These are phyloP conservation scores for Hycleus phaleratus DNA, from an alignment of 1,140 invertebrate species.

Conservation along the genomic window DNA sequence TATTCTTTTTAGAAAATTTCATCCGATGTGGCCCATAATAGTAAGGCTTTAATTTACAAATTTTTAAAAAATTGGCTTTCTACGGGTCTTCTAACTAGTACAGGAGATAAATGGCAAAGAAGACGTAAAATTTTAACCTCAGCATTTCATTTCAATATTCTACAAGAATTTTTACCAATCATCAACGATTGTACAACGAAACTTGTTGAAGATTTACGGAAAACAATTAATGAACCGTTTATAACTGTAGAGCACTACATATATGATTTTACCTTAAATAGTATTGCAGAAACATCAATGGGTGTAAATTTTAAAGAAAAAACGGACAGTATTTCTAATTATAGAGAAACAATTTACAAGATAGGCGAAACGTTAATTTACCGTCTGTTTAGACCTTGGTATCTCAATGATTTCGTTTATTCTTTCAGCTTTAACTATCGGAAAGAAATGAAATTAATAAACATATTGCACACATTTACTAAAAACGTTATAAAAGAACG, in stretches of 20 bases:
- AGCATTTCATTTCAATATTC: constrained; percentile 68
- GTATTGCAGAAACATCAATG: constrained; percentile 64
- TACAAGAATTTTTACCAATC: constrained; percentile 61
- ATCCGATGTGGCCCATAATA: not conserved
- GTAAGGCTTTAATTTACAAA: not conserved
- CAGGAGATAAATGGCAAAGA: constrained; percentile 55
- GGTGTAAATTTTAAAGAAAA: constrained; percentile 60
- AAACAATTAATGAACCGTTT: not conserved
- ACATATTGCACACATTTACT: constrained; percentile 54
- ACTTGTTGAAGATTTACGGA: constrained; percentile 41
- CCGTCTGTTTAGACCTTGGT: constrained; percentile 53
- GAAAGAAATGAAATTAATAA: constrained; percentile 44
- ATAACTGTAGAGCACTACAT: constrained; percentile 7
- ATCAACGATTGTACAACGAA: constrained; percentile 57
- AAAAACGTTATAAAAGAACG: constrained; percentile 40
- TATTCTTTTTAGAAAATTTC: constrained; percentile 4
- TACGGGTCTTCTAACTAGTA: not conserved
- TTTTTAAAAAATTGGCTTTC: constrained; percentile 24
- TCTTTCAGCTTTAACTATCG: constrained; percentile 41
- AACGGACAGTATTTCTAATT: constrained; percentile 47
- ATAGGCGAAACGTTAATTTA: constrained; percentile 41
- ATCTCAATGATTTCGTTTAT: constrained; percentile 48
- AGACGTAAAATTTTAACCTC: constrained; percentile 65
- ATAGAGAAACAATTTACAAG: constrained; percentile 49
- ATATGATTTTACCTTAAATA: constrained; percentile 9